These are phyloP conservation scores for Calliphora vomitoria DNA, from an alignment of 2,888 invertebrate species.

Conservation along the genomic window DNA sequence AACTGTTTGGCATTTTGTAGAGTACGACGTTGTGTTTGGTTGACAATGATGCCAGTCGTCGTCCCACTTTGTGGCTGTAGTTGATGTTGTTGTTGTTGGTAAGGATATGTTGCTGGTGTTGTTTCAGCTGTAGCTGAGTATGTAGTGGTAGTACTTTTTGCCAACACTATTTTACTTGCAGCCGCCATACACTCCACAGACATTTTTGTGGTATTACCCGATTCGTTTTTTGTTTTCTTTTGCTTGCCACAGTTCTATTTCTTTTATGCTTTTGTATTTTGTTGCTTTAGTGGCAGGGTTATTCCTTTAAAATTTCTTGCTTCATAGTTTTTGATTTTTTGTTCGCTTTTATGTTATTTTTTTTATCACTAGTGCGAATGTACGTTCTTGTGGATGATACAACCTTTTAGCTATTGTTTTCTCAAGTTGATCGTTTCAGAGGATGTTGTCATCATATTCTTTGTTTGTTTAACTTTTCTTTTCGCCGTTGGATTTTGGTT, in stretches of 20 bases:
- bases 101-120: slow-evolving; percentile 73
- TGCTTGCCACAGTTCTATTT: not conserved
- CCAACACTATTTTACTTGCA: slow-evolving; percentile 74
- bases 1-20: slow-evolving; percentile 62
- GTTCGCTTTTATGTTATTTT: not conserved
- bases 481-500: not conserved
- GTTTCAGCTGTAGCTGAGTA: slow-evolving; percentile 61
- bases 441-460: slow-evolving; percentile 28
- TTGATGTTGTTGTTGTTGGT: slow-evolving; percentile 48
- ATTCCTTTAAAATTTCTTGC: not conserved
- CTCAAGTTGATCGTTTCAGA: slow-evolving; percentile 3
- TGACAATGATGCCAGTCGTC: slow-evolving; percentile 50
- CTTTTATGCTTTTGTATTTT: not conserved
- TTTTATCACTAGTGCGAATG: not conserved
- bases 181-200: slow-evolving; percentile 81
- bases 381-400: not conserved
- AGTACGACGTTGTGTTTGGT: slow-evolving; percentile 44
- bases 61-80: slow-evolving; percentile 61
- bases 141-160: slow-evolving; percentile 53
- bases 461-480: not conserved
- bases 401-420: not conserved
- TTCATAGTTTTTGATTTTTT: not conserved
- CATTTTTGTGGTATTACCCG: slow-evolving; percentile 76
- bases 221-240: slow-evolving; percentile 2
- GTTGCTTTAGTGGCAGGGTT: not conserved